A percentile compares a stretch with the other conserved stretches of the same genome.
Evolutionary conservation across 2,113 vertebrate genomes (phyloP).

Genomic region (Amphiprion percula): DNA sequence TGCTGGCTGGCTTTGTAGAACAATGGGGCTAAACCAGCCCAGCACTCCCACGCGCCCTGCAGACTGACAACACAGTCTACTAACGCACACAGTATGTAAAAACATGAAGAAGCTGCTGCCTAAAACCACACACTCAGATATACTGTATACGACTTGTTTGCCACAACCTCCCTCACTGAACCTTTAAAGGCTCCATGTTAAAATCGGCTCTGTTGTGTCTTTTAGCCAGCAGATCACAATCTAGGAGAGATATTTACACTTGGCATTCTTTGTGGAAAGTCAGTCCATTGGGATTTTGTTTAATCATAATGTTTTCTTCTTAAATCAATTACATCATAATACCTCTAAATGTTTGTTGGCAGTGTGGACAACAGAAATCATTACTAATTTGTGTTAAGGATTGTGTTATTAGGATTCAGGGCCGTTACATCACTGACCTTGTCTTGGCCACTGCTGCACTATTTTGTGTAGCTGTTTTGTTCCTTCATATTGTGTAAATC

Average conservation of each 20-base stretch:
- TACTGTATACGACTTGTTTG: constrained; percentile 25
- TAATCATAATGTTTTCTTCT: neutral
- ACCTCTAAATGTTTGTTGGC: constrained; percentile 1
- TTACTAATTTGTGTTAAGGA: constrained; percentile 15
- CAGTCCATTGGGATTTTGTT: neutral
- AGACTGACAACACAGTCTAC: constrained; percentile 70
- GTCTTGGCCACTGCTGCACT: neutral
- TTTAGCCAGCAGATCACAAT: neutral
- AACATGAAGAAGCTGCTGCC: constrained; percentile 43
- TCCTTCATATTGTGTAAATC: too few species aligned
- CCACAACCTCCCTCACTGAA: constrained; percentile 35
- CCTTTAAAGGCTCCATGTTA: constrained; percentile 16
- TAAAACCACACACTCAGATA: constrained; percentile 31
- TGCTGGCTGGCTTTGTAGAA: constrained; percentile 91
- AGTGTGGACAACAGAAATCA: neutral
- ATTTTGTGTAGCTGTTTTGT: neutral
- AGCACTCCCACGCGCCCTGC: constrained; percentile 89
- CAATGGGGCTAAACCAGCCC: constrained; percentile 91
- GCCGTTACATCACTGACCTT: neutral
- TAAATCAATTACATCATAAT: neutral
- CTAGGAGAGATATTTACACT: constrained; percentile 6
- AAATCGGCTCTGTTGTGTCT: constrained; percentile 9
- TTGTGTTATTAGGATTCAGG: constrained; percentile 11
- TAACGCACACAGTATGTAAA: constrained; percentile 27
- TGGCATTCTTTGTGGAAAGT: constrained; percentile 1